Evolutionary conservation across 2,797 vertebrate species (phyloP).

Genomic region (Cryptoblepharus egeriae): DNA sequence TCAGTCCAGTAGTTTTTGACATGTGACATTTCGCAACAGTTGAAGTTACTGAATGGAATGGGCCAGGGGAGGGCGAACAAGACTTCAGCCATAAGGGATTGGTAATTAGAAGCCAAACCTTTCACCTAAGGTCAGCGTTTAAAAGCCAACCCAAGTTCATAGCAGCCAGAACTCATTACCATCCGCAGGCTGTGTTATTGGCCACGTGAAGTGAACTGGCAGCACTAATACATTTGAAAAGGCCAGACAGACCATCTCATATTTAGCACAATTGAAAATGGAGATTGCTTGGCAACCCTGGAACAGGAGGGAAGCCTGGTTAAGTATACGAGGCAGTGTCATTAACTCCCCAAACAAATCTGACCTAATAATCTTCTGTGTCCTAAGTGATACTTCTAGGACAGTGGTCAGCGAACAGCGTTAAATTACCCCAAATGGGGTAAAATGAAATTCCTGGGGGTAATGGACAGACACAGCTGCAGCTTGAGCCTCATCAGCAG

Average conservation of each 20-base stretch:
- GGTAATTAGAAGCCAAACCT: constrained; percentile 44
- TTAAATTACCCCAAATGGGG: too few relatives aligned
- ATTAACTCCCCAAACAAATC: neutral
- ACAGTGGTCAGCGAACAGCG: too few relatives aligned
- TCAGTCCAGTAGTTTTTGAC: constrained; percentile 43
- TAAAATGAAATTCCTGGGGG: too few relatives aligned
- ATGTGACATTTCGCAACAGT: constrained; percentile 37
- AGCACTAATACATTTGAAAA: constrained; percentile 13
- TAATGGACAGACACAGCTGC: too few relatives aligned
- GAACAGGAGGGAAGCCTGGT: neutral
- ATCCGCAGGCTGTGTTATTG: constrained; percentile 27
- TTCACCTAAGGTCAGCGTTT: constrained; percentile 35
- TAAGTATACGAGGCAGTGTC: neutral
- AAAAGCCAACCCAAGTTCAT: constrained; percentile 28
- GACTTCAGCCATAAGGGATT: constrained; percentile 23
- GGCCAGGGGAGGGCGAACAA: neutral
- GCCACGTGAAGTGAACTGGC: constrained; percentile 20
- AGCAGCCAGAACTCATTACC: constrained; percentile 38
- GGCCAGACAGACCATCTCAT: neutral
- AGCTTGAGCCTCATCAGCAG: too few relatives aligned
- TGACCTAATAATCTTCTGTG: neutral
- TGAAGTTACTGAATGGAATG: constrained; percentile 23
- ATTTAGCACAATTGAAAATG: constrained; percentile 16
- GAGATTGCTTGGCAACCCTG: neutral
- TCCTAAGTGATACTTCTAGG: neutral